Base-by-base conservation (phyloP, 2,888 invertebrate species). In the Caradrina clavipalpis region DNA sequence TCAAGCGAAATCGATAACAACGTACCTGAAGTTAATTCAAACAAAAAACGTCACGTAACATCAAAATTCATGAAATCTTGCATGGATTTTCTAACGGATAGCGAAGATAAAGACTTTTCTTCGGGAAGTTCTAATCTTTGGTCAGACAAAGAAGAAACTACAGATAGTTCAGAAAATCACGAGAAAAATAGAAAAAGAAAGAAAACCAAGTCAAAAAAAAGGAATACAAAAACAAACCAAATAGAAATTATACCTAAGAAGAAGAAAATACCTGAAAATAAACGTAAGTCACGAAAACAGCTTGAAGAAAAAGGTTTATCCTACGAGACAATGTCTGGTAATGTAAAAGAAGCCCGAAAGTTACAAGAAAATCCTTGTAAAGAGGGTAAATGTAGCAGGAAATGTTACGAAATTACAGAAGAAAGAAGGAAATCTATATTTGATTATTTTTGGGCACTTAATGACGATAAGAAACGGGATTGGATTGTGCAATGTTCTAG, bases 1-100 rank as follows among this genome's bases (percentile, higher is more conserved):
- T 60, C 60, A 60, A 60, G 47, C 59, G 59, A 50, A 60, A 60
- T 31, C 59, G 26, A 26, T 26, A 26, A 26, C 26, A 26, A 26
- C 26, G 26, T 26, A 26, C 26, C 26, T 26, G 31, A 31, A 5
- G 31, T 6, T 31, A 31, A 7, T 6, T 7, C 54, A 31, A 54
- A 31, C 1, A 54, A 54, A 54, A 54, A 31, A 31, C 54, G 31
- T 54, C 31, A 17, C n/a, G 31, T 31, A 31, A 54, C 31, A 54
- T 31, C 54, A 54, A 54, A 54, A 31, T 54, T 54, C n/a, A 54
- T 31, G 31, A 54, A 54, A 54, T 54, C 54, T 1, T 31, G 4
- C 31, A 54, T 54, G 51, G 22, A 22, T 51, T 51, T 51, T 26
- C 15, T 51, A 8, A 26, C 51, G 51, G 26, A 53, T n/a, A n/a